Percentiles rank a stretch among this genome's conserved stretches.
Conservation (phyloP, 2,113 vertebrate genomes). For the Sorex fumeus region DNA sequence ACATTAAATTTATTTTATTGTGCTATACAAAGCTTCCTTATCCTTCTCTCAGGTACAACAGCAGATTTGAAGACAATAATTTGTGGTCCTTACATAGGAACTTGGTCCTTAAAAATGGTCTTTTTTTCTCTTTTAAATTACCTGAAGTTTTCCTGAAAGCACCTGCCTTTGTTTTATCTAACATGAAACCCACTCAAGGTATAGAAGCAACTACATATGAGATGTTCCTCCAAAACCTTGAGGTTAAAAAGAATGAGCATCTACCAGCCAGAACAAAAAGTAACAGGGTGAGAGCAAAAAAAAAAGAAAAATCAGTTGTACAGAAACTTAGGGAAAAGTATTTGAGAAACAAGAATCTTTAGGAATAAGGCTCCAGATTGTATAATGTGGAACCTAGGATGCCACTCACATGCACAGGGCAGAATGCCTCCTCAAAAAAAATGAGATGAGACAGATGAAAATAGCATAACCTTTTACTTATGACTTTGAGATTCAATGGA, state of each 20-base stretch:
- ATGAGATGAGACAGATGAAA: not conserved
- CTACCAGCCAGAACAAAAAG: not conserved
- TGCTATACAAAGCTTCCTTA: not conserved
- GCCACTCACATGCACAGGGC: not conserved
- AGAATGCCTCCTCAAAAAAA: constrained; percentile 15
- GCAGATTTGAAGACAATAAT: not conserved
- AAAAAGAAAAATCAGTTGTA: not conserved
- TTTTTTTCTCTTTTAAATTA: constrained; percentile 16
- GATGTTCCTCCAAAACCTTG: not conserved
- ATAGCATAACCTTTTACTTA: not conserved
- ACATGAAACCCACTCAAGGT: not conserved
- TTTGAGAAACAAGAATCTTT: constrained; percentile 10
- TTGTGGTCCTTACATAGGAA: not conserved
- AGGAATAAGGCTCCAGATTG: not conserved
- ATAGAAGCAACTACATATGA: not conserved
- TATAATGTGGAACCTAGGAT: not conserved
- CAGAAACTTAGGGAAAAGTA: not conserved
- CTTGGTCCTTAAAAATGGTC: not conserved
- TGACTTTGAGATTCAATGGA: not conserved
- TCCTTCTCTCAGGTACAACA: not conserved
- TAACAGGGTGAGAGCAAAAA: not conserved
- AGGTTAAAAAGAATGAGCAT: not conserved
- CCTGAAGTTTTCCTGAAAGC: not conserved
- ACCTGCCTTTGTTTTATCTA: not conserved
- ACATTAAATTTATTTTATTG: not conserved